Evolutionary conservation across 2,888 invertebrate species (phyloP).

Genomic region (Lasioglossum vierecki): DNA sequence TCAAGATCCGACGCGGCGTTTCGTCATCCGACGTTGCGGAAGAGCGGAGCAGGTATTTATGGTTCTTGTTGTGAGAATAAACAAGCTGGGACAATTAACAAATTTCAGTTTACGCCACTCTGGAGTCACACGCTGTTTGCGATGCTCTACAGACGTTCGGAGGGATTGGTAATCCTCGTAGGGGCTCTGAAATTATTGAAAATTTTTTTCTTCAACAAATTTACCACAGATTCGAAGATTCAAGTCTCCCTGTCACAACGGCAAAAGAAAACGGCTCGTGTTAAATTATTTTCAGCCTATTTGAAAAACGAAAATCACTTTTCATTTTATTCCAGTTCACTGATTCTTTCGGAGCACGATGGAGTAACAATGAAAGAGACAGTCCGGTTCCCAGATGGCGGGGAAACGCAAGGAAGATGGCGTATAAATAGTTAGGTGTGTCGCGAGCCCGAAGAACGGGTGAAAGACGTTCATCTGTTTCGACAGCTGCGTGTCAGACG

Average conservation of each 20-base stretch:
- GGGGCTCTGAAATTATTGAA: background rate
- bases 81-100: background rate
- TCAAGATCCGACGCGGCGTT: background rate
- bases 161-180: background rate
- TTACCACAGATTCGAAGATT: background rate
- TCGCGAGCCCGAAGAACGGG: conserved; percentile 15
- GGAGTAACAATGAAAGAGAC: background rate
- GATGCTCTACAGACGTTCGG: background rate
- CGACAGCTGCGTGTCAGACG: conserved; percentile 66
- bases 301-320: background rate
- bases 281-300: too few relatives aligned
- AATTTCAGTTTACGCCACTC: background rate
- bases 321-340: background rate
- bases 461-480: conserved; percentile 66
- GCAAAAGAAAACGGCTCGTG: background rate
- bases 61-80: background rate
- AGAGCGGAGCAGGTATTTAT: background rate
- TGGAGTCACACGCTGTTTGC: background rate
- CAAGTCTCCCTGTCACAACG: background rate
- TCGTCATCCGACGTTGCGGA: background rate
- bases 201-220: background rate
- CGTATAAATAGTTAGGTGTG: conserved; percentile 54
- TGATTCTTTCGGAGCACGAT: background rate
- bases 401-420: conserved; percentile 31
- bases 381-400: background rate